phyloP scores from a whole-genome alignment of 2,888 invertebrate species.

The Platycnemis pennipes region DNA sequence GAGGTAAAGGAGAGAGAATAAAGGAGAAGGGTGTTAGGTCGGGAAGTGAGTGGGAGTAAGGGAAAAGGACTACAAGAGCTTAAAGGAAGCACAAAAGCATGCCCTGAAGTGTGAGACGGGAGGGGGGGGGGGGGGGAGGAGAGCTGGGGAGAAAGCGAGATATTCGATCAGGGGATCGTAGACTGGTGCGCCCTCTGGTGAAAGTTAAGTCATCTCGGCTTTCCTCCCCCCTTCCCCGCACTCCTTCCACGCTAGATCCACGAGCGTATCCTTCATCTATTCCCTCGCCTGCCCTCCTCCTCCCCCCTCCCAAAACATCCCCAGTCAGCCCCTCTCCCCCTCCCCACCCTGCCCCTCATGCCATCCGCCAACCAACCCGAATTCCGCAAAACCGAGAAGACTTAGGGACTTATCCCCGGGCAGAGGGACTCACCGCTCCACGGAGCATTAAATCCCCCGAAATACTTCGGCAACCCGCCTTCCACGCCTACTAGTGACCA shows the following conservation, averaged over 20 bases:
- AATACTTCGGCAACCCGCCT: neutral
- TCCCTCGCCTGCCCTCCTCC: neutral
- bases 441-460: constrained; percentile 17
- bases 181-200: neutral
- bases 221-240: neutral
- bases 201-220: neutral
- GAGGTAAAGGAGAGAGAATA: no score
- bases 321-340: neutral
- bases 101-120: neutral
- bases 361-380: neutral
- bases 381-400: neutral
- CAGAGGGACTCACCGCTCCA: neutral
- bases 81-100: constrained; percentile 16
- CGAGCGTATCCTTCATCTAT: neutral
- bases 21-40: neutral
- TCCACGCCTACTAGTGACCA: neutral
- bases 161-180: constrained; percentile 35
- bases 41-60: neutral
- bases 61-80: neutral
- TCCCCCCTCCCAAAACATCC: neutral
- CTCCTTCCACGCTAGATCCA: neutral
- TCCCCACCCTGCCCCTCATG: neutral
- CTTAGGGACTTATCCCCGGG: neutral
- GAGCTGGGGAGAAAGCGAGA: neutral
- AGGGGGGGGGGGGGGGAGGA: neutral